A percentile compares a stretch with the other conserved stretches of the same genome.
Evolutionary conservation across 2,113 vertebrate genomes (phyloP).

Genomic region (Kryptolebias marmoratus): DNA sequence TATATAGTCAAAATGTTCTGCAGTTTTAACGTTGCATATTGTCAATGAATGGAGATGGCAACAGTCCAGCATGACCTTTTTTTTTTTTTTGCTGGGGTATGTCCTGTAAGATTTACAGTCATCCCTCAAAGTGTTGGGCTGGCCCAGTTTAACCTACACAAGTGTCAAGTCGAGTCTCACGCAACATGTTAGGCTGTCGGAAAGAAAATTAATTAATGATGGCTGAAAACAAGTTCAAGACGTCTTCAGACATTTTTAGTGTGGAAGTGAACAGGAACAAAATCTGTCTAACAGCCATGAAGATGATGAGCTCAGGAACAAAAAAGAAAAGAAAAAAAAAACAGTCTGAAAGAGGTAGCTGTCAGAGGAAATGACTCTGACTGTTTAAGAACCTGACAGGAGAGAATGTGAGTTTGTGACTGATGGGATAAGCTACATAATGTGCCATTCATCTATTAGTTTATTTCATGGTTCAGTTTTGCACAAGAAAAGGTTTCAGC

Average conservation of each 20-base stretch:
- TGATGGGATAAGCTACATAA: constrained; percentile 17
- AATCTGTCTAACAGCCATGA: constrained; percentile 17
- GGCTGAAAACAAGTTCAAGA: constrained; percentile 2
- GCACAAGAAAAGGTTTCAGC: not conserved
- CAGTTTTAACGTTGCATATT: not conserved
- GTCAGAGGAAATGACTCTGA: constrained; percentile 27
- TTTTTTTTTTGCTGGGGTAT: not conserved
- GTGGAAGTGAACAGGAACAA: not conserved
- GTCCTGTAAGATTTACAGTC: not conserved
- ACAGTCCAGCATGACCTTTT: not conserved
- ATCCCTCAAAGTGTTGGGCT: not conserved
- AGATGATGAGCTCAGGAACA: constrained; percentile 13
- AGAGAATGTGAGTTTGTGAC: constrained; percentile 4
- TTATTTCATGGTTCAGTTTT: constrained; percentile 18
- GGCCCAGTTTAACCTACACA: not conserved
- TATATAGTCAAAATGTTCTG: not conserved
- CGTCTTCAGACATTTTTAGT: not conserved
- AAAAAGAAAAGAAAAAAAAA: not conserved
- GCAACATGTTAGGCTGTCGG: not conserved
- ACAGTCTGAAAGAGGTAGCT: constrained; percentile 12
- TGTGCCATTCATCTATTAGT: constrained; percentile 23
- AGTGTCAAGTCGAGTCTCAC: not conserved
- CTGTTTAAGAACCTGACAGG: constrained; percentile 11
- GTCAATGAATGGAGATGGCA: not conserved
- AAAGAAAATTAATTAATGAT: constrained; percentile 13